phyloP scores from a whole-genome alignment of 2,797 vertebrate genomes.

The Labroides dimidiatus region DNA sequence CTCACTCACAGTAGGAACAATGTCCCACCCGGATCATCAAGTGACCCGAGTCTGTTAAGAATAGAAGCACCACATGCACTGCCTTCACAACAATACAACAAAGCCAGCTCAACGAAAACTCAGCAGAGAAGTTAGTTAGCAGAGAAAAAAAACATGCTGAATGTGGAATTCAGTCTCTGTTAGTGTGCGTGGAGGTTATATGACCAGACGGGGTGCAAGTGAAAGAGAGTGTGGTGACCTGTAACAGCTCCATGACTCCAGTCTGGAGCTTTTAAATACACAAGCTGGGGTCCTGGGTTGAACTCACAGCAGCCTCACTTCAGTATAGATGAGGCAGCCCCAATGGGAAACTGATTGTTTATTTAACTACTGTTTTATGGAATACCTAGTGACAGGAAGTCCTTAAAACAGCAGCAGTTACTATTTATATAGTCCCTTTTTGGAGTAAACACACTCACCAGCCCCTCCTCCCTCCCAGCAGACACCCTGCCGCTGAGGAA shows the following conservation, averaged over 20 bases:
- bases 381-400: constrained; percentile 86
- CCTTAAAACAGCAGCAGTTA: constrained; percentile 87
- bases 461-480: constrained; percentile 64
- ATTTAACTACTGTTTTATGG: constrained; percentile 86
- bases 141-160: constrained; percentile 49
- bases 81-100: constrained; percentile 36
- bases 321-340: constrained; percentile 60
- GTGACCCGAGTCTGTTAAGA: constrained; percentile 2
- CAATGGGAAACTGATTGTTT: constrained; percentile 81
- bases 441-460: constrained; percentile 81
- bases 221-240: constrained; percentile 82
- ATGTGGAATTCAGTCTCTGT: constrained; percentile 46
- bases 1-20: constrained; percentile 1
- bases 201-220: constrained; percentile 68
- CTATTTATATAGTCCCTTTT: constrained; percentile 87
- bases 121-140: constrained; percentile 31
- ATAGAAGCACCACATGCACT: constrained; percentile 23
- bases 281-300: constrained; percentile 67
- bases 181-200: constrained; percentile 59
- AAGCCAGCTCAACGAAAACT: constrained; percentile 42
- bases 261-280: constrained; percentile 75
- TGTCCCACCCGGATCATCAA: constrained; percentile 2
- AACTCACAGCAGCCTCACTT: constrained; percentile 63
- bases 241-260: constrained; percentile 75
- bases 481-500: constrained; percentile 83